Base-by-base conservation (phyloP, 2,888 invertebrate genomes). In the Leucoptera coffeella region DNA sequence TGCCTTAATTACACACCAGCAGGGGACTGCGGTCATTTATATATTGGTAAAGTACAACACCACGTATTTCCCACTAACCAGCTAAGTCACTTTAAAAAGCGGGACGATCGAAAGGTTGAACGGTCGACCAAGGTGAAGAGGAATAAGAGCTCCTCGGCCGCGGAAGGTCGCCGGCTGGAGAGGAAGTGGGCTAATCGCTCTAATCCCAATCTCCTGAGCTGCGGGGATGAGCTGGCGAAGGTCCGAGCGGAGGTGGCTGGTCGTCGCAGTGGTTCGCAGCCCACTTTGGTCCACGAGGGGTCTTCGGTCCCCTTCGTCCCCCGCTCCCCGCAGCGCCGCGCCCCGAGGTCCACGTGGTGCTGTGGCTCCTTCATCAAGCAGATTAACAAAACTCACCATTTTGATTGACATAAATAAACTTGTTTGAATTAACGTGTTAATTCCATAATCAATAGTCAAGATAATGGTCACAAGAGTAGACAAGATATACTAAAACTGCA, bases 301-400 rank as follows among this genome's bases (percentile, higher is more conserved):
- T 4, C 7, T 4, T 11, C n/a, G 38, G 24, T 29, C 40, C n/a
- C n/a, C n/a, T n/a, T n/a, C n/a, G n/a, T n/a, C n/a, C n/a, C n/a
- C n/a, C 35, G 31, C 36, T 13, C 41, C 40, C 14, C 62, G 62
- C 42, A 74, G 75, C 29, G 71, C 75, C 73, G 79, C 39, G 78
- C 80, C 17, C n/a, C n/a, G n/a, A n/a, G n/a, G 32, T 77, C 79
- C 36, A 79, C 80, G 14, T 85, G 85, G 85, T 85, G 85, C 57
- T 85, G 85, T 56, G 85, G 84, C 50, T 78, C 80, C 39, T 82
- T 85, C 61, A 83, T 85, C 51, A 80, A 81, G 56, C 83, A 85
- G 41, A 77, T 85, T 62, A 78, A 79, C 41, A 82, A 82, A 59
- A 80, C 83, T 28, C 82, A 85, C 50, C 80, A 81, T 50, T 75